Conservation (phyloP, 1,140 invertebrate species). For the Belonocnema kinseyi region DNA sequence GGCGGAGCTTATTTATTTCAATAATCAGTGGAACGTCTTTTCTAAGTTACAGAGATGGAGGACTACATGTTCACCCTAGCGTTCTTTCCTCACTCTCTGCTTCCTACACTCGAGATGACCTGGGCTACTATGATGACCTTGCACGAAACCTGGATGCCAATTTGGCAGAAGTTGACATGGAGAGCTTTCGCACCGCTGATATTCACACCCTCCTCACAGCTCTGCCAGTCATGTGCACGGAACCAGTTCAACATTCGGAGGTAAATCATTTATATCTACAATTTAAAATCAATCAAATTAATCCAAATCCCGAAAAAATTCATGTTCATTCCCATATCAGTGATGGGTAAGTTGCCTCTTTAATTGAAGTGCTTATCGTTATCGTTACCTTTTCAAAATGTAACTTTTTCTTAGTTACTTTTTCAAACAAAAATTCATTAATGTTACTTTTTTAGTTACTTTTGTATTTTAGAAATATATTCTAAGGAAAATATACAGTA, state of each 20-base stretch:
- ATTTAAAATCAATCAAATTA: too few relatives aligned
- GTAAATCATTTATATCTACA: constrained; percentile 46
- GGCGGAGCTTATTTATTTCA: not conserved
- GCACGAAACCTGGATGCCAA: constrained; percentile 93
- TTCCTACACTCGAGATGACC: constrained; percentile 84
- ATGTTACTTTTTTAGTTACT: too few relatives aligned
- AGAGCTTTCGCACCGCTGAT: constrained; percentile 93
- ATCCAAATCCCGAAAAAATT: too few relatives aligned
- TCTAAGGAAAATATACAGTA: too few relatives aligned
- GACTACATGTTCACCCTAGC: constrained; percentile 84
- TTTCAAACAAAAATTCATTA: too few relatives aligned
- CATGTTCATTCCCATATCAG: too few relatives aligned
- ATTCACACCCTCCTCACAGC: constrained; percentile 90
- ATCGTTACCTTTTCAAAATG: too few relatives aligned
- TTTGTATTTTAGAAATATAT: too few relatives aligned
- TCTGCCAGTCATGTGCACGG: constrained; percentile 82
- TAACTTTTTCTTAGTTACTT: too few relatives aligned
- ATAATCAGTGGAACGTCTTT: constrained; percentile 55
- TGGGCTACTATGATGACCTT: constrained; percentile 89
- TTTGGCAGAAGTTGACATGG: constrained; percentile 95
- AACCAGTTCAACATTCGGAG: constrained; percentile 75
- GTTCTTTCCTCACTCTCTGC: constrained; percentile 87
- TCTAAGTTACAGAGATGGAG: constrained; percentile 85
- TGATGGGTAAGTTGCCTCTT: too few relatives aligned
- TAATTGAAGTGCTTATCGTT: too few relatives aligned